Evolutionary conservation across 1,140 invertebrate species (phyloP).

Genomic region (Ridgeia piscesae): DNA sequence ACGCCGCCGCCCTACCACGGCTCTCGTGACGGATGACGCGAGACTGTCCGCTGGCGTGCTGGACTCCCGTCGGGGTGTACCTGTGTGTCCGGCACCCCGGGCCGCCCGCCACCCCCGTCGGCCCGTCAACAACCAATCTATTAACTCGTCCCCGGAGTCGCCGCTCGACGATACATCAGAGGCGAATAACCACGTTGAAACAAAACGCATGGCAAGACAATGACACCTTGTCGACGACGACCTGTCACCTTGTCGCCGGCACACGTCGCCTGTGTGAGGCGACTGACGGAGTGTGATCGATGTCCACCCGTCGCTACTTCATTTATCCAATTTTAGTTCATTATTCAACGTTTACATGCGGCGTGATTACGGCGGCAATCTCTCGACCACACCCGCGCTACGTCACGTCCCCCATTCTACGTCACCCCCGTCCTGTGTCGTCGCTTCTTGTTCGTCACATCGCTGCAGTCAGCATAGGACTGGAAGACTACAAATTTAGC

Average conservation of each 20-base stretch:
- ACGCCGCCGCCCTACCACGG: no score
- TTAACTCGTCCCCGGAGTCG: background rate
- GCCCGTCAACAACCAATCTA: background rate
- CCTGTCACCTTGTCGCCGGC: background rate
- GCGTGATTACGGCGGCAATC: background rate
- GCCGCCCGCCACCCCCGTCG: no score
- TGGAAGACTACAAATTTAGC: background rate
- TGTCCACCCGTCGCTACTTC: background rate
- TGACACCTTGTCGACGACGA: background rate
- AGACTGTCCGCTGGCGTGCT: background rate
- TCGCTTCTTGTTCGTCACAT: background rate
- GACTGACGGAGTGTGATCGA: background rate
- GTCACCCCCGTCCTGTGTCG: background rate
- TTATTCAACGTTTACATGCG: background rate
- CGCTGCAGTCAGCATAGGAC: background rate
- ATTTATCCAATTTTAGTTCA: conserved; percentile 6
- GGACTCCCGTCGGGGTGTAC: background rate
- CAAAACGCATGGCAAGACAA: background rate
- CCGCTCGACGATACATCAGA: background rate
- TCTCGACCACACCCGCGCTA: background rate
- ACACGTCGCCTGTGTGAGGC: background rate
- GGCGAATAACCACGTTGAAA: background rate
- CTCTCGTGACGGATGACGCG: background rate
- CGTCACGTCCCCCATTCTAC: background rate
- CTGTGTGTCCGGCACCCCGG: background rate